Evolutionary conservation across 2,888 invertebrate genomes (phyloP).

Genomic region (Synergus gifuensis): DNA sequence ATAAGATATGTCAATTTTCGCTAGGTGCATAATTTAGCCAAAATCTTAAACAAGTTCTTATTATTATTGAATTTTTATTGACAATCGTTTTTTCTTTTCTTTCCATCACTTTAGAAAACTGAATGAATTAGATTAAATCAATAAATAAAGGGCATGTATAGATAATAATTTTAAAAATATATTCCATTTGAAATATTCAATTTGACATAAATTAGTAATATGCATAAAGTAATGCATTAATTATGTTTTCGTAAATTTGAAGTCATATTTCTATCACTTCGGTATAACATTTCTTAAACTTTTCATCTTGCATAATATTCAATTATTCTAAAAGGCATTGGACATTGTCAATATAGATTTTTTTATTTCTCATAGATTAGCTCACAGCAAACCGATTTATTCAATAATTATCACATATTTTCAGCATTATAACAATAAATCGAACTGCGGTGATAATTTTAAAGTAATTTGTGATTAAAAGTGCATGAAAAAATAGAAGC

Average conservation of each 20-base stretch:
- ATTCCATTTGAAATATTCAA: no score
- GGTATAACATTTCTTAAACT: neutral
- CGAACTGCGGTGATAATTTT: slow-evolving; percentile 19
- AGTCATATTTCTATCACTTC: neutral
- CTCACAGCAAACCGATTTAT: slow-evolving; percentile 22
- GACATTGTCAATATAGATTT: neutral
- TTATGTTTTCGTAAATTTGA: neutral
- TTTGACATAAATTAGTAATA: no score
- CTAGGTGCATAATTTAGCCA: slow-evolving; percentile 34
- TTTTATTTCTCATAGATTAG: slow-evolving; percentile 1
- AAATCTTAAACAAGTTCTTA: neutral
- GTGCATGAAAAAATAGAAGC: slow-evolving; percentile 33
- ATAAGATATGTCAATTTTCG: slow-evolving; percentile 34
- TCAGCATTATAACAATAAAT: slow-evolving; percentile 8
- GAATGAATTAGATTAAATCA: no score
- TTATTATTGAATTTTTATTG: neutral
- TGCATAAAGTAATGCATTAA: no score
- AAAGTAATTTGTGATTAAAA: slow-evolving; percentile 21
- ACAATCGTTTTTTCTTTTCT: neutral
- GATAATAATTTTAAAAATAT: no score
- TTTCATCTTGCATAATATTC: neutral
- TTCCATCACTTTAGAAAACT: neutral
- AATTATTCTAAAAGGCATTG: slow-evolving; percentile 28
- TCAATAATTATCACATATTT: slow-evolving; percentile 30
- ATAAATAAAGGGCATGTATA: no score